A percentile compares a stretch with the other conserved stretches of the same genome.
These are phyloP conservation scores for Unio pictorum DNA, from an alignment of 2,888 invertebrate species.

Conservation along the genomic window DNA sequence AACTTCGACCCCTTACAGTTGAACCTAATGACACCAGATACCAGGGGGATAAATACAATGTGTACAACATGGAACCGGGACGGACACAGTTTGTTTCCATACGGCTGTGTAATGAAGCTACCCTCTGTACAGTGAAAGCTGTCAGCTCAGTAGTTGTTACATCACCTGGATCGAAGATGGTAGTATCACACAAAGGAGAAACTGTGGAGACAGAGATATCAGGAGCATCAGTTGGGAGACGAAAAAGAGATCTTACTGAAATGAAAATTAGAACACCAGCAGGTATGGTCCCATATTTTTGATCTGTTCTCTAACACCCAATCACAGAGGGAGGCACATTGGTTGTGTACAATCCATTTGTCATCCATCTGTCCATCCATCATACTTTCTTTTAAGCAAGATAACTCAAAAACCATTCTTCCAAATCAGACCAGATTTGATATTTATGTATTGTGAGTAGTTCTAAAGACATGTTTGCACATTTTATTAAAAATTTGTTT, in stretches of 20 bases:
- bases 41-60: conserved; percentile 9
- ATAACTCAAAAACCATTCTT: too few species aligned
- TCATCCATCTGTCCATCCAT: too few species aligned
- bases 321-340: too few species aligned
- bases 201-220: conserved; percentile 12
- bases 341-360: too few species aligned
- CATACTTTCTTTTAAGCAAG: too few species aligned
- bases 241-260: conserved; percentile 10
- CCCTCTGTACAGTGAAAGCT: conserved; percentile 34
- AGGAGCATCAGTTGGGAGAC: conserved; percentile 4
- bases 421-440: too few species aligned
- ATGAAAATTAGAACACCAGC: conserved; percentile 22
- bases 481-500: too few species aligned
- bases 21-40: conserved; percentile 14
- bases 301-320: too few species aligned
- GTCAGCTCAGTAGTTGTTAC: conserved; percentile 34
- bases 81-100: conserved; percentile 40
- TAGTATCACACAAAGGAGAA: conserved; percentile 30
- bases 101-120: conserved; percentile 43
- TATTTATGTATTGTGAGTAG: too few species aligned
- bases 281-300: conserved; percentile 8
- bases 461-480: too few species aligned
- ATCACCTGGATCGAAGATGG: conserved; percentile 15
- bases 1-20: conserved; percentile 17
- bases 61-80: conserved; percentile 45